Percentiles rank a stretch among this genome's conserved stretches.
Conservation (phyloP, 2,888 invertebrate species). For the Oscheius myriophilus region DNA sequence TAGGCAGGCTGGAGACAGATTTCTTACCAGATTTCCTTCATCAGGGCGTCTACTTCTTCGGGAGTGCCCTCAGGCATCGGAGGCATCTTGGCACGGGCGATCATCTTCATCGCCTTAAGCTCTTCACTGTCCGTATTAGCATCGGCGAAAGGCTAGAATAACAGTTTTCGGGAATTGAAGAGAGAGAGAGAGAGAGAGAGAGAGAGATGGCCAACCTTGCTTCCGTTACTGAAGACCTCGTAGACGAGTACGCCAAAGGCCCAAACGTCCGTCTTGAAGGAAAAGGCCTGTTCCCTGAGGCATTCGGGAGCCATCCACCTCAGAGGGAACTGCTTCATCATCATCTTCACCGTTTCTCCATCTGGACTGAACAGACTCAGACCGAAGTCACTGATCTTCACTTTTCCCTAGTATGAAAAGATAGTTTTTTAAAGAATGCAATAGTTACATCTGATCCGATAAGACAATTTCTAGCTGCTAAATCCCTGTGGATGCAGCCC, state of each 20-base stretch:
- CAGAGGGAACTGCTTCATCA: conserved; percentile 5
- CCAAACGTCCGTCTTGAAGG: conserved; percentile 58
- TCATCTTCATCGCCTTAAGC: background rate
- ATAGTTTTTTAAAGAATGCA: background rate
- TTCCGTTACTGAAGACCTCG: conserved; percentile 48
- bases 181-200: too few relatives aligned
- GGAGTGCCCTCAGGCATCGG: conserved; percentile 1
- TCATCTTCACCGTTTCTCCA: conserved; percentile 5
- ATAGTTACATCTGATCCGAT: conserved; percentile 42
- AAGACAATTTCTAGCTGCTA: conserved; percentile 86
- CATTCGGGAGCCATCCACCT: conserved; percentile 63
- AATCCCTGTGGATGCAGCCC: conserved; percentile 85
- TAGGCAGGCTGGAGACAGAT: too few relatives aligned
- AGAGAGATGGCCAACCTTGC: background rate
- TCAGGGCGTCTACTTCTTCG: background rate
- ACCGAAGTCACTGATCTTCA: conserved; percentile 54
- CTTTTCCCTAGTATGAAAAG: conserved; percentile 22
- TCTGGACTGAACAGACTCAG: conserved; percentile 33
- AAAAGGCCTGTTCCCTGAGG: conserved; percentile 48
- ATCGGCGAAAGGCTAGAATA: conserved; percentile 6
- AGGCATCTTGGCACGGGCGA: conserved; percentile 10
- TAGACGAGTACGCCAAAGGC: conserved; percentile 56
- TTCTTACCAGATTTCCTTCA: conserved; percentile 11
- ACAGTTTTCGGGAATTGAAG: too few relatives aligned
- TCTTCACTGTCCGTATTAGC: background rate